Percentiles rank a stretch among this genome's conserved stretches.
Conservation (phyloP, 2,797 vertebrate species). For the Pangasius larnaudii region DNA sequence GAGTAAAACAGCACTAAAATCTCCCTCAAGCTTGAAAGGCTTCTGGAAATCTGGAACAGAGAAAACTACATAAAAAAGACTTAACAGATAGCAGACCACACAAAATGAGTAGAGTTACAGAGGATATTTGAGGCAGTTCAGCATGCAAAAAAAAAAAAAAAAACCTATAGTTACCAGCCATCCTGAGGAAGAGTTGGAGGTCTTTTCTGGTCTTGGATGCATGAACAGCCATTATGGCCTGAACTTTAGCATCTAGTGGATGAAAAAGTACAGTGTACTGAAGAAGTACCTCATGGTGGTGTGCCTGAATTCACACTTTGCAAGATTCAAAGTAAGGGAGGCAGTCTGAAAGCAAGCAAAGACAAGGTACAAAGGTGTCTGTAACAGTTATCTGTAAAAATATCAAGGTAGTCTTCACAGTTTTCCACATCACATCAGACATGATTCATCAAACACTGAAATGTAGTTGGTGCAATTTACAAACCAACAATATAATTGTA, state of each 20-base stretch:
- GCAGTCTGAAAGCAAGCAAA: neutral
- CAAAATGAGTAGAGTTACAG: neutral
- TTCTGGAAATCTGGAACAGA: constrained; percentile 7
- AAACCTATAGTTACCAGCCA: neutral
- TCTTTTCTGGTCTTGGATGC: neutral
- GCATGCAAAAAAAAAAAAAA: neutral
- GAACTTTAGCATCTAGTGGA: neutral
- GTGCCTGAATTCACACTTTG: neutral
- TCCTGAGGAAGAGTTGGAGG: neutral
- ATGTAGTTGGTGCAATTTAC: neutral
- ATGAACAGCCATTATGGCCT: neutral
- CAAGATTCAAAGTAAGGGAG: neutral
- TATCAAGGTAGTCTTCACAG: neutral
- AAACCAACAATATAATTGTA: neutral
- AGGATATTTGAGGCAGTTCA: neutral
- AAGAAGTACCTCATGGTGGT: neutral
- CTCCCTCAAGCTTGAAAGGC: neutral
- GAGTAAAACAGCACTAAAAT: neutral
- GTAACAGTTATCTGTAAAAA: neutral
- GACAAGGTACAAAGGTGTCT: neutral
- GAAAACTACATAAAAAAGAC: neutral
- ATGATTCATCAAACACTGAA: neutral
- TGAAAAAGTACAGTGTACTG: neutral
- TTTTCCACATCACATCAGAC: neutral
- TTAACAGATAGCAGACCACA: neutral